These are phyloP conservation scores for Sitobion miscanthi DNA, from an alignment of 1,140 invertebrate species.

Conservation along the genomic window DNA sequence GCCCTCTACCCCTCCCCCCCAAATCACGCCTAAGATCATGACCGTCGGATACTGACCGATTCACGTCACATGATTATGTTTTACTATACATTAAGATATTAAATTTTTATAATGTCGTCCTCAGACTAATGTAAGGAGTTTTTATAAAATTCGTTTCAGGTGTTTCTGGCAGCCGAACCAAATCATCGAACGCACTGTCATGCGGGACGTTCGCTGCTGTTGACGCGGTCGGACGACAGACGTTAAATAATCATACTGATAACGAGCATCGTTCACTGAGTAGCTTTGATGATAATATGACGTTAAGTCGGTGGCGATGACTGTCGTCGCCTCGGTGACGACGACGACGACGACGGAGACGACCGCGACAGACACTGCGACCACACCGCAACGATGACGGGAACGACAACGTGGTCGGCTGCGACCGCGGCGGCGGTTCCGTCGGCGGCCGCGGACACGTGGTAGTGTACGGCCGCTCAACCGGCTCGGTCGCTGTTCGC, in stretches of 20 bases:
- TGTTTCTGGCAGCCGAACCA: not conserved
- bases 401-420: not conserved
- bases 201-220: not conserved
- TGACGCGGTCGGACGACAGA: not conserved
- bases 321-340: not conserved
- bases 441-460: not conserved
- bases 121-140: too few species aligned
- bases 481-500: conserved; percentile 62
- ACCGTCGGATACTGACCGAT: too few species aligned
- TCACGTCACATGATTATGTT: too few species aligned
- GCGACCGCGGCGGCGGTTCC: not conserved
- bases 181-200: not conserved
- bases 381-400: not conserved
- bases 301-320: not conserved
- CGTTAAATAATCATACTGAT: not conserved
- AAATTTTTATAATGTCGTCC: too few species aligned
- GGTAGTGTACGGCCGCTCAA: conserved; percentile 64
- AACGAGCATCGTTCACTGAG: too few species aligned
- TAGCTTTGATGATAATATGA: not conserved
- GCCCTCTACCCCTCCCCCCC: too few species aligned
- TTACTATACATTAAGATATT: too few species aligned
- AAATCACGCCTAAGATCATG: too few species aligned
- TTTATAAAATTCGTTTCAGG: not conserved
- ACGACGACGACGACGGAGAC: not conserved
- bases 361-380: not conserved